Conservation (phyloP, 2,113 vertebrate genomes). For the Uropsilus gracilis region DNA sequence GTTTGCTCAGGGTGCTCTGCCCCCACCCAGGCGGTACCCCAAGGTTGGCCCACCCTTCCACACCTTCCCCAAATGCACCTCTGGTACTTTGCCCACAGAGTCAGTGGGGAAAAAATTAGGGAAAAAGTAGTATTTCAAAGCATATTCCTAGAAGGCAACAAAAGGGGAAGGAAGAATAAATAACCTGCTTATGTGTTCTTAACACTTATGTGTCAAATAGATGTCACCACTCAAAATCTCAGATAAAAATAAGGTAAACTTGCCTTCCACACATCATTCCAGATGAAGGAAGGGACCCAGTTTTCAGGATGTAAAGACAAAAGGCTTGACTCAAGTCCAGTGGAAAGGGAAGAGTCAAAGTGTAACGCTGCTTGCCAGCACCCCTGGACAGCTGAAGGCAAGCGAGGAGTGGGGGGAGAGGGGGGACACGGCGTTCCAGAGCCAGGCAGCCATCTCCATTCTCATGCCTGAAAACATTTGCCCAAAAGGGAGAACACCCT, state of each 20-base stretch:
- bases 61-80: neutral
- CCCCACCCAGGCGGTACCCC: neutral
- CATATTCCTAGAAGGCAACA: neutral
- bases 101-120: neutral
- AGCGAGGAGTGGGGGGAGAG: neutral
- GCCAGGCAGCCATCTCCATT: neutral
- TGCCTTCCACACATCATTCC: neutral
- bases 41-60: neutral
- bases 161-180: neutral
- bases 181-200: neutral
- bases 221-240: neutral
- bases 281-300: neutral
- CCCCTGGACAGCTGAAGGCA: neutral
- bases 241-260: neutral
- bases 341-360: neutral
- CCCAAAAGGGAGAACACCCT: neutral
- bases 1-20: neutral
- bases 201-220: neutral
- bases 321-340: neutral
- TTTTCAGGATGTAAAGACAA: neutral
- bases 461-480: neutral
- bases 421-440: too few relatives aligned
- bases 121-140: neutral
- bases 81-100: neutral
- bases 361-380: rapidly evolving